Evolutionary conservation across 2,888 invertebrate genomes (phyloP), one percentile per base, ranked within the genome.

Genomic region (Perizoma flavofasciatum): DNA sequence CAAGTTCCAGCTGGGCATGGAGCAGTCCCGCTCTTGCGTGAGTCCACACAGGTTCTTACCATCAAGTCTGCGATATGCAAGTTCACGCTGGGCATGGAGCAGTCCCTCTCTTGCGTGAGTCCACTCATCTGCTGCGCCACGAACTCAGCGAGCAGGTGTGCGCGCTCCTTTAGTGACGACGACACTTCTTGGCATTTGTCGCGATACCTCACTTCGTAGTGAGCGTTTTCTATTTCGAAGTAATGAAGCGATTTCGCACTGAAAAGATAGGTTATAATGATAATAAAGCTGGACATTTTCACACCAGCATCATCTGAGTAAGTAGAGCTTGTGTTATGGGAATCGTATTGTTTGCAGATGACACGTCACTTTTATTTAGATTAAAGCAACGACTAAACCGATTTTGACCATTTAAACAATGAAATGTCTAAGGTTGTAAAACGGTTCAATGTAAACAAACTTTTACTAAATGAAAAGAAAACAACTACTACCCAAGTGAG

Each of bases 111-210:
- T 53, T 88, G 87, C 0, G 80, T 75, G 2, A 83, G 62, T 0
- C 93, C 93, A 52, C 92, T 85, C 89, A 94, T 93, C 70, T 93
- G 92, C 5, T 89, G 85, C 0, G 82, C 84, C 5, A 94, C 93
- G 49, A 92, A 89, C 70, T 93, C 88, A 0, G 87, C 94, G 43
- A 94, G 62, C 7, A 93, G 65, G 41, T 85, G 72, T 1, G 87
- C 89, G 43, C 77, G 75, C 5, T 83, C 73, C 68, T 85, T 86
- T 68, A 89, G 47, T 0, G 84, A 77, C 0, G 84, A 67, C 0
- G 88, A 79, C 6, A 90, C 90, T 60, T 90, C 91, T 0, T 73
- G 64, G 64, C 90, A 90, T 67, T 86, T 91, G 0, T 86, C 83
- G 2, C 90, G 87, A 59, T 88, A 88, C 86, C 86, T 83, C 0